These are phyloP conservation scores for Seriola dumerili DNA, from an alignment of 2,113 vertebrate genomes.

Conservation along the genomic window DNA sequence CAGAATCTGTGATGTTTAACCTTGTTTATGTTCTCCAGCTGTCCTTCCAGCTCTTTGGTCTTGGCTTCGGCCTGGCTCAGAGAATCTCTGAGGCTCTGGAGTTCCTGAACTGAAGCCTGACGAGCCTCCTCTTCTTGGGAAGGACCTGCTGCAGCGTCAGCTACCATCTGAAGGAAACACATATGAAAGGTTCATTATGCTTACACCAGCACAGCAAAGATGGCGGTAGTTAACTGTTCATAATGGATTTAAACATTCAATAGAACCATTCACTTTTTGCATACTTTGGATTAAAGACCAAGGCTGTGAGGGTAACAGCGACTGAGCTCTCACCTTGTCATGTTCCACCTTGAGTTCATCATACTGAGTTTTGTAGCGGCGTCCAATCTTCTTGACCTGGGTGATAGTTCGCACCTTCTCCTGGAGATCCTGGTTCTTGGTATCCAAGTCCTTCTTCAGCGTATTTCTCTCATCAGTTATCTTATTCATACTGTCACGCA, in stretches of 20 bases:
- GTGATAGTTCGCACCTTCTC: conserved; percentile 94
- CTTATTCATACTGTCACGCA: conserved; percentile 89
- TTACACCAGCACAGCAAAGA: background rate
- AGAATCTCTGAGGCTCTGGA: conserved; percentile 90
- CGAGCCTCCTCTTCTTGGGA: conserved; percentile 89
- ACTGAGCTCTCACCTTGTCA: conserved; percentile 87
- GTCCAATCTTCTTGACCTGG: conserved; percentile 98
- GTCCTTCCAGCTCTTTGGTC: conserved; percentile 88
- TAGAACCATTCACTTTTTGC: background rate
- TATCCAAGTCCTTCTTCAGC: conserved; percentile 89
- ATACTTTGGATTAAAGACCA: background rate
- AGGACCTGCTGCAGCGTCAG: conserved; percentile 87
- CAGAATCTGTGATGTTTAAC: conserved; percentile 72
- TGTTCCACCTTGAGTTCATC: conserved; percentile 95
- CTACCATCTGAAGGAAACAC: conserved; percentile 82
- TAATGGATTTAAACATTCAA: rapidly evolving
- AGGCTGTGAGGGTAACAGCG: background rate
- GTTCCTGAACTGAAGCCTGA: conserved; percentile 89
- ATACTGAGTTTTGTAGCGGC: conserved; percentile 96
- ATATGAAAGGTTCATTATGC: background rate
- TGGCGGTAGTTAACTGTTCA: rapidly evolving
- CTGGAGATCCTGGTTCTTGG: conserved; percentile 90
- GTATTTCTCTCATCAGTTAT: conserved; percentile 87
- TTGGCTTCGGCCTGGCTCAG: conserved; percentile 89
- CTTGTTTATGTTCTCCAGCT: conserved; percentile 91